phyloP scores from a whole-genome alignment of 2,888 invertebrate species.

The Tridacna crocea region DNA sequence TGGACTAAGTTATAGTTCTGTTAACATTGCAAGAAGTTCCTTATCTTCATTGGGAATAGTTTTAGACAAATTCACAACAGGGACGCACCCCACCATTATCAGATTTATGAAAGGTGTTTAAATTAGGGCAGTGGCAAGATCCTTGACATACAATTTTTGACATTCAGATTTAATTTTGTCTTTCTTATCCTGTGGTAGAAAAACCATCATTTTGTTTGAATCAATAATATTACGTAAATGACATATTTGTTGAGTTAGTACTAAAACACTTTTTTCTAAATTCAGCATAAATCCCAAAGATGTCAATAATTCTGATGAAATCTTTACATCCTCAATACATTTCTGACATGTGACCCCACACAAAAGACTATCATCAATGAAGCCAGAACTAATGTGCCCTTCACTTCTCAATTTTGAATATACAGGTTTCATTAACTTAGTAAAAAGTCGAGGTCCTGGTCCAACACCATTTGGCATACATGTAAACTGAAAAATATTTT shows the following conservation, averaged over 20 bases:
- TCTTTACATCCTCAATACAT: not conserved
- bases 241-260: not conserved
- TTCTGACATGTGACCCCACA: not conserved
- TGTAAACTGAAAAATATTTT: constrained; percentile 42
- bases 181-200: too few species aligned
- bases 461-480: constrained; percentile 46
- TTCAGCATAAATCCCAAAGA: not conserved
- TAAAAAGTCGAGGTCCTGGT: not conserved
- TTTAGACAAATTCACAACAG: constrained; percentile 26
- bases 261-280: too few species aligned
- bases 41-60: constrained; percentile 43
- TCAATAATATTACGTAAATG: constrained; percentile 19
- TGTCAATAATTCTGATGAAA: not conserved
- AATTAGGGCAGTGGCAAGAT: too few species aligned
- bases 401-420: not conserved
- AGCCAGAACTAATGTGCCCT: not conserved
- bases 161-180: not conserved
- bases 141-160: not conserved
- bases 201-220: too few species aligned
- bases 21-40: constrained; percentile 49
- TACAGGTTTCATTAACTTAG: not conserved
- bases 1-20: constrained; percentile 46
- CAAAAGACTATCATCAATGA: not conserved
- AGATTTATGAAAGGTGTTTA: constrained; percentile 52
- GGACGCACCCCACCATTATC: constrained; percentile 46